Percentiles rank a stretch among this genome's conserved stretches.
Evolutionary conservation across 2,113 vertebrate species (phyloP).

Genomic region (Sphaerodactylus townsendi): DNA sequence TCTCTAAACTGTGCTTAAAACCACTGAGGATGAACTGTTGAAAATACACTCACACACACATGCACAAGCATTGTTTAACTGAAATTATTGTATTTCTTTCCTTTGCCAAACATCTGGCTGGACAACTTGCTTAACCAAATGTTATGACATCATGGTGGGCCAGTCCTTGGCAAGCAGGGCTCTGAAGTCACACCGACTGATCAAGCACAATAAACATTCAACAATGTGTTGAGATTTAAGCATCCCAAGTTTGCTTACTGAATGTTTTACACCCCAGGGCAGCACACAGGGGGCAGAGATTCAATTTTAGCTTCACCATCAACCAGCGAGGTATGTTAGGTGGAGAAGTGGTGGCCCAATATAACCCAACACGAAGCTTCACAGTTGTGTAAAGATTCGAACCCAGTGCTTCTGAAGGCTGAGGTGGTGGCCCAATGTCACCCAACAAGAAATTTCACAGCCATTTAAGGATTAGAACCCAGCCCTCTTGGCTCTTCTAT

Average conservation of each 20-base stretch:
- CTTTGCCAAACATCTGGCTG: constrained; percentile 6
- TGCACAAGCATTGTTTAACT: background rate
- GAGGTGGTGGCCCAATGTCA: too few relatives aligned
- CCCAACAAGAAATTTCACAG: too few relatives aligned
- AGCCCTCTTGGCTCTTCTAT: too few relatives aligned
- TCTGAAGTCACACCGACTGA: background rate
- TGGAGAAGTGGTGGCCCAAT: background rate
- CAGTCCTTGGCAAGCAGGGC: background rate
- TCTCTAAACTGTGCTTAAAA: background rate
- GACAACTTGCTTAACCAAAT: background rate
- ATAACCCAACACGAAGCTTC: background rate
- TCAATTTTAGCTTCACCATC: background rate
- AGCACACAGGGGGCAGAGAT: too few relatives aligned
- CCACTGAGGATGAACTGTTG: too few relatives aligned
- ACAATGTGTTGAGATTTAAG: background rate
- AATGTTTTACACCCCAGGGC: background rate
- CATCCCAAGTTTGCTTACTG: background rate
- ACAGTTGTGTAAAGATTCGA: background rate
- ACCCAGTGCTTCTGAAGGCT: too few relatives aligned
- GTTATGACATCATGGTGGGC: background rate
- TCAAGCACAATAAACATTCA: background rate
- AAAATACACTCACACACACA: too few relatives aligned
- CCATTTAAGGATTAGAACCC: too few relatives aligned
- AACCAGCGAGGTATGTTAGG: background rate
- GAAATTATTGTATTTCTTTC: background rate